Evolutionary conservation across 1,140 invertebrate species (phyloP).

Genomic region (Hypsibius dujardini): DNA sequence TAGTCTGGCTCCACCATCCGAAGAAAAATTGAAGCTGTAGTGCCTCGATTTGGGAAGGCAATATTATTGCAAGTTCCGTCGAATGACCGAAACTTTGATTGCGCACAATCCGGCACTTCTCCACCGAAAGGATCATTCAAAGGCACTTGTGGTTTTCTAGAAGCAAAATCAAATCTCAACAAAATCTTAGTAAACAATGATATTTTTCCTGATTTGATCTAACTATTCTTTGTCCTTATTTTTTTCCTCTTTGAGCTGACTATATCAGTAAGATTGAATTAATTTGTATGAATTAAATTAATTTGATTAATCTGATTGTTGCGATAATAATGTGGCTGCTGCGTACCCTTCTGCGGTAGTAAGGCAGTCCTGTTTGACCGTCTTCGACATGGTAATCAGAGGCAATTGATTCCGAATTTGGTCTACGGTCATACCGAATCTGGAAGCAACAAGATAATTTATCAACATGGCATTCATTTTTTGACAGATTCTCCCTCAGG

Average conservation of each 20-base stretch:
- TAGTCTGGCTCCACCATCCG: constrained; percentile 15
- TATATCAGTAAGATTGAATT: neutral
- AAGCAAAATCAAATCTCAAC: neutral
- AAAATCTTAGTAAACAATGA: neutral
- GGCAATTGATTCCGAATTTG: constrained; percentile 5
- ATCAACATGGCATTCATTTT: neutral
- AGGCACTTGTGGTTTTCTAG: constrained; percentile 5
- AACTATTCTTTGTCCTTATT: no score
- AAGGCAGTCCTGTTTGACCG: constrained; percentile 13
- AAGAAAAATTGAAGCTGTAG: constrained; percentile 3
- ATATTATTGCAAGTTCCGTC: constrained; percentile 13
- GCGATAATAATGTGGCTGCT: neutral
- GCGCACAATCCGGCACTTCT: constrained; percentile 1
- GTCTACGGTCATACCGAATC: constrained; percentile 5
- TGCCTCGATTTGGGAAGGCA: constrained; percentile 12
- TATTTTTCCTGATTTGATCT: neutral
- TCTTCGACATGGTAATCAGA: neutral
- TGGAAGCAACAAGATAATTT: neutral
- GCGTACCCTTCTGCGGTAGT: neutral
- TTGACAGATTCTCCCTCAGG: neutral
- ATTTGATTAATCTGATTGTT: neutral
- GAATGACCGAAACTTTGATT: neutral
- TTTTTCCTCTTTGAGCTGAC: no score
- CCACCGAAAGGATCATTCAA: neutral
- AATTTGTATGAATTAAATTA: constrained; percentile 6